These are phyloP conservation scores for Drosophila incognita DNA, from an alignment of 2,888 invertebrate genomes.

Conservation along the genomic window DNA sequence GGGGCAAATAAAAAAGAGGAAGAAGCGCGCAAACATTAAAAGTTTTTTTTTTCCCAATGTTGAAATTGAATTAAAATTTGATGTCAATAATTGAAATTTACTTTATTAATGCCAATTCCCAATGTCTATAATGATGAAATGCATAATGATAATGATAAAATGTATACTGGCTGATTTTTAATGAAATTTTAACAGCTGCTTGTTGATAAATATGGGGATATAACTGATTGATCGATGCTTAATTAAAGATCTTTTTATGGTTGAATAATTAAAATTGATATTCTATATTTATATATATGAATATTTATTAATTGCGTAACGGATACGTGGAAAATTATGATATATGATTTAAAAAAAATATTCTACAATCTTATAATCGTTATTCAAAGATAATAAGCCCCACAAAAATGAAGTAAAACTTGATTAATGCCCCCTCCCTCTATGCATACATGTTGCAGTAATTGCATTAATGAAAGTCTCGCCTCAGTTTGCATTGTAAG, in stretches of 20 bases:
- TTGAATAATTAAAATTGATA: background rate
- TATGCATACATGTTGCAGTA: constrained; percentile 7
- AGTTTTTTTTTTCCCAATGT: constrained; percentile 60
- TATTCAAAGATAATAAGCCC: background rate
- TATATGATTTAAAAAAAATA: background rate
- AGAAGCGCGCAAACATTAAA: constrained; percentile 46
- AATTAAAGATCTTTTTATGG: background rate
- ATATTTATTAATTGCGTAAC: background rate
- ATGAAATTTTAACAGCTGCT: constrained; percentile 48
- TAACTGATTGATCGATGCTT: constrained; percentile 2
- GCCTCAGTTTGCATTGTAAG: constrained; percentile 36
- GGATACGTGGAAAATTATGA: background rate
- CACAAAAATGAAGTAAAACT: background rate
- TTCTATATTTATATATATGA: background rate
- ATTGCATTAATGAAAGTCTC: constrained; percentile 27
- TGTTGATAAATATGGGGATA: background rate
- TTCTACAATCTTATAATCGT: background rate
- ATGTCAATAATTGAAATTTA: constrained; percentile 72
- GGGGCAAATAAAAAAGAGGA: constrained; percentile 1
- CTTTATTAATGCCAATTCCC: constrained; percentile 59
- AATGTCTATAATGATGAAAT: constrained; percentile 34
- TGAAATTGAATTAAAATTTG: constrained; percentile 71
- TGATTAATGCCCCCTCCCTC: background rate
- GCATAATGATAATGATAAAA: constrained; percentile 3
- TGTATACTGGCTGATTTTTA: constrained; percentile 38